Base-by-base conservation (phyloP, 53 echinoderm and acorn worm species). In the Hippasteria phrygiana region DNA sequence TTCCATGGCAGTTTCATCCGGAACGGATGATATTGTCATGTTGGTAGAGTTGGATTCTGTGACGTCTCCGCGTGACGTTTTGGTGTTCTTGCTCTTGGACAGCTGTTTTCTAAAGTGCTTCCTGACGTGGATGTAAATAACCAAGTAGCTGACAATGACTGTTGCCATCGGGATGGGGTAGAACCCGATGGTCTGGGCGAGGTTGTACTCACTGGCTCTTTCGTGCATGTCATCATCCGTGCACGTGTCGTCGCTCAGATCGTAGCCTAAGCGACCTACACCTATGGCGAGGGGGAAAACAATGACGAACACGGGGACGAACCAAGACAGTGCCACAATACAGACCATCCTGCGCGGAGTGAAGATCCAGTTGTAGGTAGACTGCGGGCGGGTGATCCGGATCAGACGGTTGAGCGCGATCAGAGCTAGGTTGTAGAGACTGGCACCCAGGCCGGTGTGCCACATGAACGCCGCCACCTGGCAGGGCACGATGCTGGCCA, bases 381-480 rank as follows among this genome's bases (percentile, higher is more conserved):
- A 17, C 28, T 41, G 20, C 8, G 89, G 79, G 51, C 53, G 39
- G 8, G 87, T 87, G 47, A 91, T 73, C 65, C 75, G 34, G 5
- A 91, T 20, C 35, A 87, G 87, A 50, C 91, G 87, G 71, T 87
- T 91, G 27, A 91, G 26, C 3, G 76, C 77, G 9, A 91, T 87
- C 12, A 87, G 50, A 16, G 76, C 91, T 55, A 87, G 77, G 31
- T 50, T 91, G 78, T 87, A 87, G 14, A 87, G 32, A 48, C 91
- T 91, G 39, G 78, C 77, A 1, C 77, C 76, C 7, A 73, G 62
- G 53, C 87, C 86, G 29, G 87, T 67, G 69, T 87, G 70, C 51
- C 64, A 77, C 43, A 67, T 65, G 48, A 77, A 86, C 18, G 65
- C 91, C 9, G 87, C 65, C 18, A 87, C 33, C 39, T 87, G 64